These are phyloP conservation scores for Prenolepis imparis DNA, from an alignment of 2,888 invertebrate species.

Conservation along the genomic window DNA sequence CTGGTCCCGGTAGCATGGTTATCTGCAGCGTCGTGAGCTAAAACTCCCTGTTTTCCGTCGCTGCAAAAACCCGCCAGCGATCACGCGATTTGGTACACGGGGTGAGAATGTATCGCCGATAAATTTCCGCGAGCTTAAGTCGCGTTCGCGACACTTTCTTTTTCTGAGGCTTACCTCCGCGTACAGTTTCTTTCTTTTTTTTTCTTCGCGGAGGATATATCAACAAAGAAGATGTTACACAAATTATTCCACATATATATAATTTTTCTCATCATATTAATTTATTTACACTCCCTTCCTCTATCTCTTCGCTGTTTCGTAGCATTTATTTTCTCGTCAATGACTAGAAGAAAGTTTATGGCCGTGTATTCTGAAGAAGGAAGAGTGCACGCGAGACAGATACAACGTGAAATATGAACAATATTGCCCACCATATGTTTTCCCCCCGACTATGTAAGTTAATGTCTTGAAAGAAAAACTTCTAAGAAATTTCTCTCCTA, in stretches of 20 bases:
- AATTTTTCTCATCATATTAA: not conserved
- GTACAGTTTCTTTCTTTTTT: too few relatives aligned
- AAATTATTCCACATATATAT: not conserved
- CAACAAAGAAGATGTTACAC: not conserved
- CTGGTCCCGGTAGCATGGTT: conserved; percentile 34
- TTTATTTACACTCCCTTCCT: not conserved
- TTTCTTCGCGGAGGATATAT: not conserved
- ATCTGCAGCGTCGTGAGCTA: conserved; percentile 25
- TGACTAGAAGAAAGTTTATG: not conserved
- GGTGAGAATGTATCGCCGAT: conserved; percentile 46
- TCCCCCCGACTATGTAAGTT: not conserved
- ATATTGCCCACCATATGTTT: not conserved
- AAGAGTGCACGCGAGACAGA: not conserved
- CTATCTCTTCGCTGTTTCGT: not conserved
- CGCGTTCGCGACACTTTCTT: conserved; percentile 30
- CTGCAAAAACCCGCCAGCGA: conserved; percentile 38
- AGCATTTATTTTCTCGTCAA: conserved; percentile 27
- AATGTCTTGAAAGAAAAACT: conserved; percentile 9
- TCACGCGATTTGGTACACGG: conserved; percentile 17
- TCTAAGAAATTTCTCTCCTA: not conserved
- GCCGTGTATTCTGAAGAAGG: not conserved
- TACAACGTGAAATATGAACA: conserved; percentile 20
- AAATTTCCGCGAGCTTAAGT: conserved; percentile 56
- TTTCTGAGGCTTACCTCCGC: conserved; percentile 3
- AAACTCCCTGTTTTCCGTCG: conserved; percentile 41